Evolutionary conservation across 2,888 invertebrate species (phyloP), one percentile per base, ranked within the genome.

Genomic region (Tachina fera): DNA sequence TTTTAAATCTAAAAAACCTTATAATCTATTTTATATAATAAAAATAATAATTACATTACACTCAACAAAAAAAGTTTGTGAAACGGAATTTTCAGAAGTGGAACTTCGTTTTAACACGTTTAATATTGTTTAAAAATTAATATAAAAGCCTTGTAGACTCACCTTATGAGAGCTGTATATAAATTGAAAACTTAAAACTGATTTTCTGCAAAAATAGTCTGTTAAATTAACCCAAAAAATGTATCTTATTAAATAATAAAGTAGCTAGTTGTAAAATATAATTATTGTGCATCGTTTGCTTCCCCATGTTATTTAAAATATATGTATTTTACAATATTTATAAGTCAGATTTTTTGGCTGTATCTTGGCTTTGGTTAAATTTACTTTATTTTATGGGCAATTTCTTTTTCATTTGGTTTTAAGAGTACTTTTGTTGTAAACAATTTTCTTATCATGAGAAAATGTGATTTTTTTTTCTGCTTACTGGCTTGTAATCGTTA

Each of bases 361-460:
- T 71, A 71, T 53, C 13, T 63, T 63, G 19, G 4, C 13, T 49
- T 53, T 10, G 39, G 11, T 53, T 43, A 31, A 45, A 58, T 9
- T 16, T 45, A 22, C n/a, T 78, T 39, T 47, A 31, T 10, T 67
- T 45, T 58, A 56, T 45, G n/a, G 22, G 31, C 13, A 51, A 51
- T 65, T 75, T 53, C 45, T 16, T 82, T 76, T 82, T 39, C 47
- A 19, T 45, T 58, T 41, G 41, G 63, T 70, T 75, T 41, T 49
- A 31, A 5, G 31, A 31, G 31, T 31, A 49, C 68, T 85, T 85
- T 85, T 65, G 74, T 63, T 63, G 43, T 65, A 65, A 13, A 67
- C 51, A 68, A 77, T 81, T 84, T 81, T 49, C 76, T 84, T 81
- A 82, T 85, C 82, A 82, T 85, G 85, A 82, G 85, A 82, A 85